Evolutionary conservation across 2,888 invertebrate species (phyloP).

Genomic region (Rhorus exstirpatorius): DNA sequence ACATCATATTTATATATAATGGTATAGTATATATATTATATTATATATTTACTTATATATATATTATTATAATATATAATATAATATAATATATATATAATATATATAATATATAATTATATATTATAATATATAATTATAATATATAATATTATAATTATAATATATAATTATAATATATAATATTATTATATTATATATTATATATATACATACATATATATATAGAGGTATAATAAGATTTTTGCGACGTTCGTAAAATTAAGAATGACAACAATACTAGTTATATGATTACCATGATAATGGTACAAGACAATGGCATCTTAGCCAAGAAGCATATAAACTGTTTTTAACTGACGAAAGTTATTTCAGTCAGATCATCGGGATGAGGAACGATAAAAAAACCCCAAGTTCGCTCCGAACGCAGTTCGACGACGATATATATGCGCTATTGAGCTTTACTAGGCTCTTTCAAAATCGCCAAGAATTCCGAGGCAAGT

Average conservation of each 20-base stretch:
- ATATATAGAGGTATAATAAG: slow-evolving; percentile 10
- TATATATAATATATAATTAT: too few species aligned
- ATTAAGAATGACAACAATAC: slow-evolving; percentile 31
- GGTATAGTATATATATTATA: too few species aligned
- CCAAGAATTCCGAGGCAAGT: slow-evolving; percentile 52
- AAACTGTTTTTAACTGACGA: slow-evolving; percentile 46
- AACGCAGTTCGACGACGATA: slow-evolving; percentile 40
- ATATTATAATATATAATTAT: too few species aligned
- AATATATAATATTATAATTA: too few species aligned
- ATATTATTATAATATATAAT: too few species aligned
- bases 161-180: too few species aligned
- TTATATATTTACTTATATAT: too few species aligned
- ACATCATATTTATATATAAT: background rate
- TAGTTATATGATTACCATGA: slow-evolving; percentile 14
- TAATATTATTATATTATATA: too few species aligned
- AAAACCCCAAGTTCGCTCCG: background rate
- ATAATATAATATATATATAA: too few species aligned
- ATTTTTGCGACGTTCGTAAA: background rate
- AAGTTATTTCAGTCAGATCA: slow-evolving; percentile 56
- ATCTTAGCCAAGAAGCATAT: slow-evolving; percentile 35
- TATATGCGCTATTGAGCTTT: slow-evolving; percentile 48
- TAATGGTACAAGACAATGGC: slow-evolving; percentile 20
- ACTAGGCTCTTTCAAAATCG: slow-evolving; percentile 43
- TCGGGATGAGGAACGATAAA: slow-evolving; percentile 41
- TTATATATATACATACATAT: too few species aligned